A percentile compares a stretch with the other conserved stretches of the same genome.
These are phyloP conservation scores for Adineta ricciae DNA, from an alignment of 2,888 invertebrate species.

Conservation along the genomic window DNA sequence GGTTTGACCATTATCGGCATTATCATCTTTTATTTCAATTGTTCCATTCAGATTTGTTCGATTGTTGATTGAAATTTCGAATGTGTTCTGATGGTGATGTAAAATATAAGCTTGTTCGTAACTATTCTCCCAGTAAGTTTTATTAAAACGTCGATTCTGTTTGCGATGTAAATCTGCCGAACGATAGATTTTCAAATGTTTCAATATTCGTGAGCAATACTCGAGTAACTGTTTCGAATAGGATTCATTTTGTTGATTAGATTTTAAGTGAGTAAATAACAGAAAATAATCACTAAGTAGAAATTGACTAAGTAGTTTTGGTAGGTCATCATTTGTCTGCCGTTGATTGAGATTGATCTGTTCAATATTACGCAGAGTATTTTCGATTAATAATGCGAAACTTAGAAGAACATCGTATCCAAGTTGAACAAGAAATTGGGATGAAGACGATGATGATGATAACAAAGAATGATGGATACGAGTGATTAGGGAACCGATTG, in stretches of 20 bases:
- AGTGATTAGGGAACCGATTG: neutral
- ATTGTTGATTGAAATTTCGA: neutral
- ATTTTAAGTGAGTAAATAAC: neutral
- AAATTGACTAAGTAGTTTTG: neutral
- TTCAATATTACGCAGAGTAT: neutral
- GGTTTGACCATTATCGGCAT: neutral
- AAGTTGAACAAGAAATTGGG: neutral
- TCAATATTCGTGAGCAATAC: neutral
- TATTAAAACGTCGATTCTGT: neutral
- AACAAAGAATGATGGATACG: neutral
- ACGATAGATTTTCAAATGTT: neutral
- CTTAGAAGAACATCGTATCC: neutral
- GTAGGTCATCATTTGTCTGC: neutral
- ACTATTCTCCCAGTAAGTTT: neutral
- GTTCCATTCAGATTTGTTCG: neutral
- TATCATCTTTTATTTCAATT: neutral
- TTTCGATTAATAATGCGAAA: neutral
- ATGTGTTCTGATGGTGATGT: slow-evolving; percentile 8
- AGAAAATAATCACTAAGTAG: slow-evolving; percentile 2
- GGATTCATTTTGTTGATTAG: neutral
- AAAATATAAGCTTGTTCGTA: neutral
- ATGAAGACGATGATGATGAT: neutral
- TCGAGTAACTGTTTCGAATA: neutral
- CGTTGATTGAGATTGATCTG: neutral
- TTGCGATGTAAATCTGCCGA: neutral